These are phyloP conservation scores for Eretmochelys imbricata DNA, from an alignment of 2,113 vertebrate species.

Conservation along the genomic window DNA sequence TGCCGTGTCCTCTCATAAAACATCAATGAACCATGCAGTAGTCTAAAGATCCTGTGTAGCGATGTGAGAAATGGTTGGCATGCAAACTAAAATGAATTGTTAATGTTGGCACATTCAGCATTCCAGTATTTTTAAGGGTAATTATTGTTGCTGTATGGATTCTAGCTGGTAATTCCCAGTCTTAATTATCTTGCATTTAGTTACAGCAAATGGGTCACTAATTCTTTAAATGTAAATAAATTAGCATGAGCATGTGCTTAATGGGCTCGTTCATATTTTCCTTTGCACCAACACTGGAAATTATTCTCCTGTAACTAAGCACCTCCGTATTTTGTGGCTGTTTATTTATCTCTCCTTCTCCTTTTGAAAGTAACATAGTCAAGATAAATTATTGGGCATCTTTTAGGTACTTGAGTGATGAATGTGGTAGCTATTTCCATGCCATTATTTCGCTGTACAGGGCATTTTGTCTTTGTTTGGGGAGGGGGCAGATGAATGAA, in stretches of 20 bases:
- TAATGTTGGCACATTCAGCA: background rate
- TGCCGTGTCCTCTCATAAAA: background rate
- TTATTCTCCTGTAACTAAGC: background rate
- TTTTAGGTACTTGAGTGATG: slow-evolving; percentile 28
- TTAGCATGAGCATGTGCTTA: slow-evolving; percentile 40
- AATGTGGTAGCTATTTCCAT: slow-evolving; percentile 41
- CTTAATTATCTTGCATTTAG: slow-evolving; percentile 27
- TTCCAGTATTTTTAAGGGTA: background rate
- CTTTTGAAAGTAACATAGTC: background rate
- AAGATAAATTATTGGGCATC: slow-evolving; percentile 43
- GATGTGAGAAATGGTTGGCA: background rate
- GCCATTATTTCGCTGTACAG: background rate
- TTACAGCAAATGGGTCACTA: background rate
- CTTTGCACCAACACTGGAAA: background rate
- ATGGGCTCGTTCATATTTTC: slow-evolving; percentile 46
- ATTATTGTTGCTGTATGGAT: slow-evolving; percentile 6
- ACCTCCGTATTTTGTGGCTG: background rate
- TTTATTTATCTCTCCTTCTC: background rate
- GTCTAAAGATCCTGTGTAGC: background rate
- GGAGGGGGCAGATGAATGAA: background rate
- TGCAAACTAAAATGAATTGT: background rate
- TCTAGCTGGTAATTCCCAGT: slow-evolving; percentile 13
- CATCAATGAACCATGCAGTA: background rate
- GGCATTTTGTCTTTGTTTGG: slow-evolving; percentile 31
- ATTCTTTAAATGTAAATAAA: slow-evolving; percentile 47